Conservation (phyloP, 2,888 invertebrate species). For the Achlya flavicornis region DNA sequence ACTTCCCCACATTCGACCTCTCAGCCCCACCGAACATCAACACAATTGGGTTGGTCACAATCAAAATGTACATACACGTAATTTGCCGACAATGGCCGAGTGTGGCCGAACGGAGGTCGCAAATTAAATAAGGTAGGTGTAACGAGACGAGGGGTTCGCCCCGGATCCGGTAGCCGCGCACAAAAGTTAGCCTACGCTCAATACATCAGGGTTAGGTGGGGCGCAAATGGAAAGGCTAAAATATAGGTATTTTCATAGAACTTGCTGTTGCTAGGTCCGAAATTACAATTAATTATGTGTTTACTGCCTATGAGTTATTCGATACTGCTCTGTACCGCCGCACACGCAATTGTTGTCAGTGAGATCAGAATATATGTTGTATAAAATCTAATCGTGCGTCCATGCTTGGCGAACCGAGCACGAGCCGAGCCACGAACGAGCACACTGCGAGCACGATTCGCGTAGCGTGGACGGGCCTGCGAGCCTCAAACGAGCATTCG, state of each 20-base stretch:
- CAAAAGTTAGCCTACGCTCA: constrained; percentile 1
- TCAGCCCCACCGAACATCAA: not conserved
- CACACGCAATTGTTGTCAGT: not conserved
- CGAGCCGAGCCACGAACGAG: too few species aligned
- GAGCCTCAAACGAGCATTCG: too few species aligned
- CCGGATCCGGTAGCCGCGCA: not conserved
- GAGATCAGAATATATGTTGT: too few species aligned
- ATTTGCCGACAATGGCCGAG: constrained; percentile 3
- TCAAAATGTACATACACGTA: constrained; percentile 10
- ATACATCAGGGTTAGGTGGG: constrained; percentile 9
- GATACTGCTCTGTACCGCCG: too few species aligned
- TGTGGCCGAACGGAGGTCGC: constrained; percentile 3
- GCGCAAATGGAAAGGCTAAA: not conserved
- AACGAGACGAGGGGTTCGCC: not conserved
- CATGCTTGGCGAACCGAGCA: too few species aligned
- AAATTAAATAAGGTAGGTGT: constrained; percentile 12
- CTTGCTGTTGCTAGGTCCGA: not conserved
- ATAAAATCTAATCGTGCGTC: too few species aligned
- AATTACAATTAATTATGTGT: not conserved
- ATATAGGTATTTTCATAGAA: not conserved
- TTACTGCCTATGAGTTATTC: not conserved
- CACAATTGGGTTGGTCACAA: not conserved
- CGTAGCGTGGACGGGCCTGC: too few species aligned
- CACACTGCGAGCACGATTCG: too few species aligned
- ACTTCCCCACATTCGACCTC: not conserved